A percentile compares a stretch with the other conserved stretches of the same genome.
Evolutionary conservation across 2,888 invertebrate genomes (phyloP).

Genomic region (Ernsta delagoae): DNA sequence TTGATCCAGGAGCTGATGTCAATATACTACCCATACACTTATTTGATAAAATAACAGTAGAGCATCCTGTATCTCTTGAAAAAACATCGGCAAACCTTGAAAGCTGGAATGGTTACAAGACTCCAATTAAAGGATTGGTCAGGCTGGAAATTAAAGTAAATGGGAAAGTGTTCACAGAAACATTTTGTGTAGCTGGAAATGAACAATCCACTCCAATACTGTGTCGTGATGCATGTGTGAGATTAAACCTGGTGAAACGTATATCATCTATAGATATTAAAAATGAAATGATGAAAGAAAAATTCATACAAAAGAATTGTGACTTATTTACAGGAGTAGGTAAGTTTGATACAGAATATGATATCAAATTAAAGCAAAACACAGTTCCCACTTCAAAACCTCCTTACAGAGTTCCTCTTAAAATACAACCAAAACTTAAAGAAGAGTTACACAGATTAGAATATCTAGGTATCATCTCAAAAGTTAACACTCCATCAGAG

Average conservation of each 20-base stretch:
- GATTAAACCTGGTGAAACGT: background rate
- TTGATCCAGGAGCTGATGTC: too few relatives aligned
- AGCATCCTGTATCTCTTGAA: background rate
- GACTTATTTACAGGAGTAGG: too few relatives aligned
- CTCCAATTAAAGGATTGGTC: background rate
- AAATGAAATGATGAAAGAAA: too few relatives aligned
- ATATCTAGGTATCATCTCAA: background rate
- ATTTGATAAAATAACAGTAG: too few relatives aligned
- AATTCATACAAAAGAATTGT: too few relatives aligned
- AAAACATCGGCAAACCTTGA: background rate
- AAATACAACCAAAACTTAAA: constrained; percentile 3
- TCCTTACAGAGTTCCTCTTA: background rate
- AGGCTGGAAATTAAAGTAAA: background rate
- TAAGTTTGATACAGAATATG: too few relatives aligned
- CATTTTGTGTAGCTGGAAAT: background rate
- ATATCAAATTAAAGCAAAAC: too few relatives aligned
- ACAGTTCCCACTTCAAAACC: too few relatives aligned
- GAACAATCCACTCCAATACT: background rate
- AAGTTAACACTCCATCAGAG: background rate
- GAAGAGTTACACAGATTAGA: background rate
- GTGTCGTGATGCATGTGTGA: background rate
- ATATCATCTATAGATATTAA: too few relatives aligned
- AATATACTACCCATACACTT: too few relatives aligned
- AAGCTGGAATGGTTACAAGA: background rate
- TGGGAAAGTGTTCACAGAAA: background rate